Evolutionary conservation across 2,888 invertebrate species (phyloP), one percentile per base, ranked within the genome.

Genomic region (Tachina fera): DNA sequence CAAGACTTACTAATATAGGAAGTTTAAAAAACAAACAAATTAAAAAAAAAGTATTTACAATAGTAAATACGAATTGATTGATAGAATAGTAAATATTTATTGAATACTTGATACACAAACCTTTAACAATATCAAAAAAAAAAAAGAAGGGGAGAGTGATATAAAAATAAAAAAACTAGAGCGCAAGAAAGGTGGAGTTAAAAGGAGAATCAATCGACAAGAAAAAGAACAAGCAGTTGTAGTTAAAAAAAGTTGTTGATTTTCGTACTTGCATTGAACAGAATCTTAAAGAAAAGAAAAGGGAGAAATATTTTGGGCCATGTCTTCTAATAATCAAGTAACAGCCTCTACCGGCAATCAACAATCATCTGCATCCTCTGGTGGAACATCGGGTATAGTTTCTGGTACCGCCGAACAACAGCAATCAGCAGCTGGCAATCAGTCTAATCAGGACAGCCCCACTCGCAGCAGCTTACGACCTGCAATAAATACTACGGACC

Each of bases 271-370:
- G 53, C 31, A 67, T n/a, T 47, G 19, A 70, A 65, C 47, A 19
- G 8, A 49, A 16, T 41, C 31, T 70, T 41, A 63, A 41, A 19
- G 49, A 47, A 3, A 47, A 63, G 31, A 61, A 53, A n/a, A n/a
- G n/a, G n/a, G n/a, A 68, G 5, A 51, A 51, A 43, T 51, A 49
- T 19, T 49, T 22, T 49, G 6, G 31, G 58, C 60, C 9, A 92
- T 92, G 92, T 92, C 92, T 90, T 92, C 91, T 89, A 91, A 90
- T 91, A 92, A 89, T 91, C 92, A 92, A 90, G 89, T 91, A 87
- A 89, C 89, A 88, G 89, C 87, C 81, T 87, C 88, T 78, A 89
- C 88, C 88, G 88, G 87, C 85, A 89, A 83, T 76, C 87, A 85
- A 60, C 87, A 87, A 71, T 56, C 87, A 10, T 58, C 72, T 63